Conservation (phyloP, 2,888 invertebrate genomes). For the Polymixis lichenea region DNA sequence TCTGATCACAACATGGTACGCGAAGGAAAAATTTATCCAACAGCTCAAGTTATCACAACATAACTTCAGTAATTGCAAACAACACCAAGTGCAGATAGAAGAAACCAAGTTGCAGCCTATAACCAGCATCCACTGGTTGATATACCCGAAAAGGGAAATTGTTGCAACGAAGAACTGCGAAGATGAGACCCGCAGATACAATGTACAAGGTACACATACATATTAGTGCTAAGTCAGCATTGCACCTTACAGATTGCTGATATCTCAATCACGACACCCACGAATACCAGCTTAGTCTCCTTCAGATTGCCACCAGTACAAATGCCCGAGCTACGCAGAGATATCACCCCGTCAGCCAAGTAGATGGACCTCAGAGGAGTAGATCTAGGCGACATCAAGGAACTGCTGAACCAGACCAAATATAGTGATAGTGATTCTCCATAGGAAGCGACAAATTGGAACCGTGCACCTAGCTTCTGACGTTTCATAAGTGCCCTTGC, state of each 20-base stretch:
- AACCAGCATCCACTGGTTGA: background rate
- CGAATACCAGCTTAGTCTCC: background rate
- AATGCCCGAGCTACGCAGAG: background rate
- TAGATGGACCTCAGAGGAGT: background rate
- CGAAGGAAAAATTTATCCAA: slow-evolving; percentile 3
- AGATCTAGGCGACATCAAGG: background rate
- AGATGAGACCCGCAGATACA: background rate
- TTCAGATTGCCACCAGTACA: background rate
- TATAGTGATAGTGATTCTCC: slow-evolving; percentile 1
- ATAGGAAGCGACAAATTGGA: no score
- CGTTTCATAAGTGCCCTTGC: no score
- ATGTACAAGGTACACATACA: background rate
- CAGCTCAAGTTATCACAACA: background rate
- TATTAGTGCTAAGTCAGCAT: background rate
- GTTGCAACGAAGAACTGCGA: no score
- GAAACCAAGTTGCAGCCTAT: background rate
- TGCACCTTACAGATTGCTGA: background rate
- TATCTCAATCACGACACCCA: background rate
- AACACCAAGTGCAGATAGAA: slow-evolving; percentile 9
- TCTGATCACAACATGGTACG: background rate
- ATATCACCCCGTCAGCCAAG: background rate
- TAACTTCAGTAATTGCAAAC: slow-evolving; percentile 9
- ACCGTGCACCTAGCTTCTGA: no score
- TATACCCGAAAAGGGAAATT: background rate
- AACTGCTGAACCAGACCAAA: background rate